These are phyloP conservation scores for Zalophus californianus DNA, from an alignment of 2,797 vertebrate species.

Conservation along the genomic window DNA sequence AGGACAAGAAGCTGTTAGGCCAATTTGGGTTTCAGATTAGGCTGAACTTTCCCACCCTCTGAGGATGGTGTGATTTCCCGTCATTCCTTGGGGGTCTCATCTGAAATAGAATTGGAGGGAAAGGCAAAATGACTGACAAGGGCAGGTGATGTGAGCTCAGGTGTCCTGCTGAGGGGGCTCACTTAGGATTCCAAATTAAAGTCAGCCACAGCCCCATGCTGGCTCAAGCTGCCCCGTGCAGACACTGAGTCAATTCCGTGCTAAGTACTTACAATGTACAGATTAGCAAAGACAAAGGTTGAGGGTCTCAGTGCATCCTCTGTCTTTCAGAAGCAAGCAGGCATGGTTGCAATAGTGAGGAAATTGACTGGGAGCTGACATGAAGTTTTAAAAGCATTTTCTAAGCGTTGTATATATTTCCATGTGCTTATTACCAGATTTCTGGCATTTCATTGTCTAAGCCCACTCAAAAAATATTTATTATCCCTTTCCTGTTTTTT, in stretches of 20 bases:
- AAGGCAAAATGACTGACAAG: conserved; percentile 78
- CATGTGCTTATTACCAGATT: conserved; percentile 17
- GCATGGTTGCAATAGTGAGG: conserved; percentile 5
- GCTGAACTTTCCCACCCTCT: conserved; percentile 58
- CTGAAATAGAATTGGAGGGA: conserved; percentile 69
- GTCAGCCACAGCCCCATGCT: conserved; percentile 66
- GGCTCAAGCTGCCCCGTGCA: conserved; percentile 46
- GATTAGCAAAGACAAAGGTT: conserved; percentile 76
- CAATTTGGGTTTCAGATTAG: conserved; percentile 76
- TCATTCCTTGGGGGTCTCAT: conserved; percentile 63
- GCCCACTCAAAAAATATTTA: conserved; percentile 15
- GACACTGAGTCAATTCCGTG: conserved; percentile 57
- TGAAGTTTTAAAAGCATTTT: conserved; percentile 29
- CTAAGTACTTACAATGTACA: conserved; percentile 75
- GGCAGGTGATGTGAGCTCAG: conserved; percentile 74
- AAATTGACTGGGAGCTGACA: conserved; percentile 37
- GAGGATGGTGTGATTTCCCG: conserved; percentile 64
- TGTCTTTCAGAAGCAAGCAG: conserved; percentile 64
- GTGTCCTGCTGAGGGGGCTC: conserved; percentile 73
- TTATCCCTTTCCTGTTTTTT: background rate
- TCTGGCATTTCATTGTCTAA: background rate
- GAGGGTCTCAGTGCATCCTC: conserved; percentile 36
- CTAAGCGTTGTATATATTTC: conserved; percentile 34
- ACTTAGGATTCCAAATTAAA: conserved; percentile 78
- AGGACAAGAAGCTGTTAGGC: conserved; percentile 32